Evolutionary conservation across 2,888 invertebrate genomes (phyloP), one percentile per base, ranked within the genome.

Genomic region (Orthosia gracilis): DNA sequence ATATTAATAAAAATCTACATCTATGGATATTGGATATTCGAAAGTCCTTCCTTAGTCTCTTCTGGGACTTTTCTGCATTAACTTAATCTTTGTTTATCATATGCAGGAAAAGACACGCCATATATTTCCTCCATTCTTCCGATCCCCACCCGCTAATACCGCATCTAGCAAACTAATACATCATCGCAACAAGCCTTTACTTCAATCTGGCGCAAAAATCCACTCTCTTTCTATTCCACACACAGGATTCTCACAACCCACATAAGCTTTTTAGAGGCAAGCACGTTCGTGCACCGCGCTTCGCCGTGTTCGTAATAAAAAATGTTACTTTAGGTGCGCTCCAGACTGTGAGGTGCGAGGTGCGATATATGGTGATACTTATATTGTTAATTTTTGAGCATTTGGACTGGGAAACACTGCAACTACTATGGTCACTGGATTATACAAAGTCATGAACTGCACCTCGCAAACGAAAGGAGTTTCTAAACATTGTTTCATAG

Each of bases 161-260:
- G 31, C 50, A 77, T 85, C 81, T 31, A 83, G 77, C 15, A 23
- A 66, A 3, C 64, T 62, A 76, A 83, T 77, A 83, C 77, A 73
- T 81, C 73, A 73, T 26, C 45, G 73, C 21, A 76, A 59, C 76
- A 85, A 86, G 86, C 86, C 88, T 87, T 89, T 87, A 88, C 91
- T 89, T 85, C 91, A 91, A 92, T 90, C 86, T 89, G 87, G 86
- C 88, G 88, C 87, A 89, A 89, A 92, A 92, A 91, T 92, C 91
- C 89, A 81, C 85, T 85, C 90, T 89, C 88, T 88, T 89, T 89
- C 89, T 88, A 89, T 90, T 90, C 88, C 84, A 76, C 78, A 87
- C 85, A 87, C 86, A 86, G 84, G 85, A 75, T 88, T 89, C 88
- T 78, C 87, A 86, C 66, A 87, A 84, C 84, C 83, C 87, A 86